These are phyloP conservation scores for Nothobranchius furzeri DNA, from an alignment of 2,113 vertebrate species.

Conservation along the genomic window DNA sequence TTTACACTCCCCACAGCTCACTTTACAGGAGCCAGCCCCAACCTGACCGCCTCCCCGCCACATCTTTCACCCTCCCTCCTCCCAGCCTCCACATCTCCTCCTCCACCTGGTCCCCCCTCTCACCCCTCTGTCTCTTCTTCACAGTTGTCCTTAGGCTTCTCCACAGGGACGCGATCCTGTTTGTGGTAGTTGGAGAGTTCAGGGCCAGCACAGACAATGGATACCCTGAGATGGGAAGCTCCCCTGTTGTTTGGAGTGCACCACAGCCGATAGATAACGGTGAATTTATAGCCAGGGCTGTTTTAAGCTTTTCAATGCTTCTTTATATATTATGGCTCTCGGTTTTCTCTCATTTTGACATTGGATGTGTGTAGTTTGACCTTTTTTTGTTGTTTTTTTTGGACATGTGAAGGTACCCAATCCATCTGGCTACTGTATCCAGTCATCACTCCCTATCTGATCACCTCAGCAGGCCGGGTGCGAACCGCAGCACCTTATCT, in stretches of 20 bases:
- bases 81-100: neutral
- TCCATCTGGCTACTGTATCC: conserved; percentile 69
- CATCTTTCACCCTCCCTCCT: conserved; percentile 52
- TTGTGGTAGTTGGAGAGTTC: conserved; percentile 57
- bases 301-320: conserved; percentile 3
- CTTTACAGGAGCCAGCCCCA: conserved; percentile 57
- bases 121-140: conserved; percentile 37
- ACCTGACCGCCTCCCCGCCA: conserved; percentile 54
- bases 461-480: conserved; percentile 66
- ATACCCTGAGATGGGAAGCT: conserved; percentile 40
- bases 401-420: conserved; percentile 34
- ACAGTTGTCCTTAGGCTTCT: conserved; percentile 40
- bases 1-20: conserved; percentile 77
- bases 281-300: neutral
- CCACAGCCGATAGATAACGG: conserved; percentile 20
- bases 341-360: neutral
- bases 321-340: neutral
- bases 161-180: conserved; percentile 60
- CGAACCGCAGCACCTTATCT: conserved; percentile 70
- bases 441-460: conserved; percentile 63
- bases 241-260: conserved; percentile 18
- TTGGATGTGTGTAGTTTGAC: conserved; percentile 9
- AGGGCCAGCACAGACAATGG: conserved; percentile 49
- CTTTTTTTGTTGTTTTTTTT: conserved; percentile 18
- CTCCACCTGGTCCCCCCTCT: conserved; percentile 31